Evolutionary conservation across 2,113 vertebrate species (phyloP), one percentile per base, ranked within the genome.

Genomic region (Falcunculus frontatus): DNA sequence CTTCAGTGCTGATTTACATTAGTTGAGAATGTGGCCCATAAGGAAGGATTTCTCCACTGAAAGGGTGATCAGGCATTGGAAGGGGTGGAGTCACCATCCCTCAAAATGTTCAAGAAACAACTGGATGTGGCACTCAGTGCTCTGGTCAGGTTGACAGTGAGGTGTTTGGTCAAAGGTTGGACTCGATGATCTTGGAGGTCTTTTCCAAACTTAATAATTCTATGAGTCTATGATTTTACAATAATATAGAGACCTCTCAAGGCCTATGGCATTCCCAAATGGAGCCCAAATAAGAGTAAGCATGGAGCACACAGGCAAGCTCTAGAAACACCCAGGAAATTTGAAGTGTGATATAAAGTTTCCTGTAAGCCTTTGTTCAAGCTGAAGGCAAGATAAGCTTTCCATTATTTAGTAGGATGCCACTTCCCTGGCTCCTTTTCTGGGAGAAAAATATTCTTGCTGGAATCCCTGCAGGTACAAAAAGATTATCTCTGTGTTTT

Each of bases 371-470:
- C 83, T 94, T 88, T 94, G 75, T 78, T 95, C 83, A 89, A 93
- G 93, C 68, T 93, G 75, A 94, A 93, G 83, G 79, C 85, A 96
- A 94, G 90, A 88, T 74, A 93, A 93, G 79, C 90, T 86, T 78
- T 96, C 78, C 83, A 96, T 96, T 96, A 95, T 97, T 96, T 91
- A 96, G 93, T 81, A 96, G 96, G 89, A 93, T 86, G 86, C 90
- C 85, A 93, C 90, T 92, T 95, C 25, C 68, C 79, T 67, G 52
- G 37, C 83, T 96, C 88, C 79, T 84, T 78, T 90, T 35, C 88
- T 90, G 56, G 22, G 47, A 84, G 42, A 86, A 72, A 94, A 90
- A 94, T 77, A 67, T 16, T 81, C 91, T 50, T 88, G 87, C 78
- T 93, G 67, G 70, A 94, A 93, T 91, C 91, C 91, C 70, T 90